Evolutionary conservation across 1,140 invertebrate genomes (phyloP), one percentile per base, ranked within the genome.

Genomic region (Aphelinus certus): DNA sequence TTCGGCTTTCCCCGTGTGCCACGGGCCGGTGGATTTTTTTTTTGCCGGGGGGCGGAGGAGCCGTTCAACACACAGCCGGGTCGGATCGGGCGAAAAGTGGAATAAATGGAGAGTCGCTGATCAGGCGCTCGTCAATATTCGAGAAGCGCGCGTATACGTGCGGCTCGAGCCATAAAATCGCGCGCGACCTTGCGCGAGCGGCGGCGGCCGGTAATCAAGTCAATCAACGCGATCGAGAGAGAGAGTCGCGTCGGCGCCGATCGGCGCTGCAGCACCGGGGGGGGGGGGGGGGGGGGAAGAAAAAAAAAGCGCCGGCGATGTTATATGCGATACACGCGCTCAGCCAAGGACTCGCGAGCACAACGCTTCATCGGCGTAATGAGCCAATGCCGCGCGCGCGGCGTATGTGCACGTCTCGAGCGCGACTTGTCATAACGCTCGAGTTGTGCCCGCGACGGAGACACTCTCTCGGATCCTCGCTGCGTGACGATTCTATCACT

Each of bases 211-310:
- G 63, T 66, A 66, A 73, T 51, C 48, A 65, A 73, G 71, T 73
- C 64, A 73, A 73, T 73, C 67, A 67, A 61, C 64, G 71, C 71
- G 71, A 71, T 71, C 70, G 61, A 26, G 26, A 26, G 26, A 26
- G 26, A 26, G 26, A 26, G 26, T 45, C 58, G n/a, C 3, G 6
- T 42, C n/a, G 47, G 43, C 47, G 9, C 42, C 45, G 57, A 47
- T 61, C 67, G 57, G 49, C 46, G 66, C 26, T 26, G 26, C 26
- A 26, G 49, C 55, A 58, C 46, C 43, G 66, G n/a, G 2, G 1
- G 5, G 10, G 42, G 1, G 10, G 10, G 10, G 10, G n/a, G 9
- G 43, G n/a, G 43, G 49, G 51, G 10, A 46, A 62, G 61, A 58
- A 49, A 62, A 70, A 58, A 49, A 70, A 49, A 68, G 3, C 43